Evolutionary conservation across 2,113 vertebrate genomes (phyloP).

Genomic region (Muscicapa adusta): DNA sequence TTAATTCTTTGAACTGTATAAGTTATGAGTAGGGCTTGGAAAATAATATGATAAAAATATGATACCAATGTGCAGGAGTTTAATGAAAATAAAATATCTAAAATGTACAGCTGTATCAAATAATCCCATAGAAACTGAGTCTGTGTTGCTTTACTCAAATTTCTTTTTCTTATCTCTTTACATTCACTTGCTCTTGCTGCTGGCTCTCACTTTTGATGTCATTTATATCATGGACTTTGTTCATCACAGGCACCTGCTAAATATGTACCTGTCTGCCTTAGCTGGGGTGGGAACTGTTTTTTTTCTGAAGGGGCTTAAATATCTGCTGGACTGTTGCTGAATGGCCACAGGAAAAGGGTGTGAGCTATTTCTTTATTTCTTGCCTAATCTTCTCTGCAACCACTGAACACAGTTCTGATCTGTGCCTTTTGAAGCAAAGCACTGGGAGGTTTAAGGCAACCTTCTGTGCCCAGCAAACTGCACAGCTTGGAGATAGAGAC

Average conservation of each 20-base stretch:
- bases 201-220: neutral
- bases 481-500: neutral
- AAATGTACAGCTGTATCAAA: neutral
- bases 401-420: neutral
- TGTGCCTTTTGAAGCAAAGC: conserved; percentile 20
- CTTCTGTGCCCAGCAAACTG: neutral
- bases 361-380: neutral
- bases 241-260: neutral
- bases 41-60: neutral
- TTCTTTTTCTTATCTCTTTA: neutral
- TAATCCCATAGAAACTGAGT: neutral
- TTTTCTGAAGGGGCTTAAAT: neutral
- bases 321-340: neutral
- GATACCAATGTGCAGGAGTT: neutral
- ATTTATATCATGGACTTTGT: neutral
- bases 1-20: neutral
- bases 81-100: conserved; percentile 11
- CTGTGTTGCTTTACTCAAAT: neutral
- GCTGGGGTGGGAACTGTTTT: neutral
- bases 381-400: neutral
- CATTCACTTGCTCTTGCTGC: neutral
- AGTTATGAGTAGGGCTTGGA: neutral
- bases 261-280: neutral
- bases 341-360: neutral
- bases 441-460: neutral